These are phyloP conservation scores for Polyploca ridens DNA, from an alignment of 2,888 invertebrate species.

Conservation along the genomic window DNA sequence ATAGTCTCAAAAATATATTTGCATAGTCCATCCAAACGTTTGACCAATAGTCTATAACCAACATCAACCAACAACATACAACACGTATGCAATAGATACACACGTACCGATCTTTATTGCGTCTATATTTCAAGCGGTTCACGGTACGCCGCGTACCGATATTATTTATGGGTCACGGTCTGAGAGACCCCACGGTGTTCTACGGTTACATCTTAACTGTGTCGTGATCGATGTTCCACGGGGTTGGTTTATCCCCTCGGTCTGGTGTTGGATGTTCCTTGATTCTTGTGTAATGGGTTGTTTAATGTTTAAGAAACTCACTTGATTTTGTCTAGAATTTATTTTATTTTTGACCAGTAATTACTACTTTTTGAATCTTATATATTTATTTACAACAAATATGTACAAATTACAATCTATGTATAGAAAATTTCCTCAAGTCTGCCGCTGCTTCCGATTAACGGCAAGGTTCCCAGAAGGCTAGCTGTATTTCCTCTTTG, in stretches of 20 bases:
- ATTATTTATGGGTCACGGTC: slow-evolving; percentile 59
- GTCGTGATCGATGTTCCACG: slow-evolving; percentile 43
- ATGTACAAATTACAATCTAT: too few species aligned
- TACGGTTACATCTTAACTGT: slow-evolving; percentile 50
- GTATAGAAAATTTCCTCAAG: too few species aligned
- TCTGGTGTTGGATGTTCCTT: background rate
- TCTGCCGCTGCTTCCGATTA: too few species aligned
- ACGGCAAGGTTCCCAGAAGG: too few species aligned
- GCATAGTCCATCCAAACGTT: slow-evolving; percentile 5
- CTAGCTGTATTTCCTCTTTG: too few species aligned
- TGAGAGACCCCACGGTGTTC: slow-evolving; percentile 38
- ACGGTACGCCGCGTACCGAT: slow-evolving; percentile 49
- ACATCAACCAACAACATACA: slow-evolving; percentile 9
- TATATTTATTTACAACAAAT: too few species aligned
- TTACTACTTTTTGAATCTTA: too few species aligned
- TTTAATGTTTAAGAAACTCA: background rate
- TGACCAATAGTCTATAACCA: slow-evolving; percentile 16
- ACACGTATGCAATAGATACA: slow-evolving; percentile 24
- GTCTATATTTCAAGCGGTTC: slow-evolving; percentile 66
- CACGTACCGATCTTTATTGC: slow-evolving; percentile 60
- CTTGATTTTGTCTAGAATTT: background rate
- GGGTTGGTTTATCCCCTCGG: slow-evolving; percentile 10
- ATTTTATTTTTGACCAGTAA: background rate
- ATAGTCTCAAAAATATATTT: too few species aligned
- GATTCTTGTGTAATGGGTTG: background rate